Conservation (phyloP, 2,888 invertebrate species). For the Conomelus anceps region DNA sequence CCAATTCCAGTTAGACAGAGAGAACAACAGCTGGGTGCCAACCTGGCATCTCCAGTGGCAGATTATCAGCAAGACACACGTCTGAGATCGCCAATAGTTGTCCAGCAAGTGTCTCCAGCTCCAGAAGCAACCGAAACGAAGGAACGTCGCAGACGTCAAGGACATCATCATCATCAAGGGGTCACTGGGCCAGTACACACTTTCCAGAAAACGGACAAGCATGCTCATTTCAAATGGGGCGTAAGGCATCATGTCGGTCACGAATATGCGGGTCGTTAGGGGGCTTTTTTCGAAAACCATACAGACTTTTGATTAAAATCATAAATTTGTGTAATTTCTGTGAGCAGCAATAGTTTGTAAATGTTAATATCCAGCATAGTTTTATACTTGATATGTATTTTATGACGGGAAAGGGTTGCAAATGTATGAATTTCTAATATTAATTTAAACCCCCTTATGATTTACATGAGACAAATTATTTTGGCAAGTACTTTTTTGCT, state of each 20-base stretch:
- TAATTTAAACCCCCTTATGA: too few relatives aligned
- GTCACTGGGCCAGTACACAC: slow-evolving; percentile 69
- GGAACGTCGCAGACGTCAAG: slow-evolving; percentile 25
- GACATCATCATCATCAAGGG: slow-evolving; percentile 40
- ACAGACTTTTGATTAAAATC: too few relatives aligned
- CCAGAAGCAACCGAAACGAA: background rate
- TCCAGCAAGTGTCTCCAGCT: background rate
- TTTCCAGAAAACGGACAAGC: slow-evolving; percentile 72
- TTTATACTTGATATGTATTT: too few relatives aligned
- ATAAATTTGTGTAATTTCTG: too few relatives aligned
- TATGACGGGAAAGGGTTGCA: too few relatives aligned
- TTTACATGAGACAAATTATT: too few relatives aligned
- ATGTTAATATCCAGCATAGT: too few relatives aligned
- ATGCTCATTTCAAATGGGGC: slow-evolving; percentile 79
- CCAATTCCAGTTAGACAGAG: background rate
- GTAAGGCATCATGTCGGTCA: slow-evolving; percentile 71
- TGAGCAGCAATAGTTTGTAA: too few relatives aligned
- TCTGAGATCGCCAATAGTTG: background rate
- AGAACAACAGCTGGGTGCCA: background rate
- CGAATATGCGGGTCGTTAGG: slow-evolving; percentile 46
- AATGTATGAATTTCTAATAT: too few relatives aligned
- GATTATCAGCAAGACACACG: background rate
- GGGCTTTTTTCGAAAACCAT: background rate
- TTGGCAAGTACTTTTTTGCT: too few relatives aligned
- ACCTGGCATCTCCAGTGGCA: background rate